Base-by-base conservation (phyloP, 2,797 vertebrate genomes). In the Mus caroli region DNA sequence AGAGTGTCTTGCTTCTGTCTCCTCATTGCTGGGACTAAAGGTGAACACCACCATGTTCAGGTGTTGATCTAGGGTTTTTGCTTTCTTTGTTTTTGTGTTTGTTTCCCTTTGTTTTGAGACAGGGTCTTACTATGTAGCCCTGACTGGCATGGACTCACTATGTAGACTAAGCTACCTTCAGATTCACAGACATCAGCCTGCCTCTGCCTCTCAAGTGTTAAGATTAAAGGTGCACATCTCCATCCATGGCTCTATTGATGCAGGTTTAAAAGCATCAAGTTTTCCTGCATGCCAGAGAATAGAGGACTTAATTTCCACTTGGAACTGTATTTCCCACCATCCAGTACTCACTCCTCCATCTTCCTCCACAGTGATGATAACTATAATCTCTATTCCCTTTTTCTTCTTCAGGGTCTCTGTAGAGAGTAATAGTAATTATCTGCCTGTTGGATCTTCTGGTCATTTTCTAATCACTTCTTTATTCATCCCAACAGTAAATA, bases 381-480 rank as follows among this genome's bases (percentile, higher is more conserved):
- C 58, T 88, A 91, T 20, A 56, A 78, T 93, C 43, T 67, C 60
- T 85, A 43, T 40, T 75, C 54, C 28, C 56, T 31, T 88, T 75
- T 46, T 37, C 76, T 75, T 85, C 40, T 87, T 78, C 40, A 40
- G 54, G 12, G 92, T 80, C 60, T 82, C 88, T 94, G 80, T 67
- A 85, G 62, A 94, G 78, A 80, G 93, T 85, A 69, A 46, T 90
- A 94, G 46, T 90, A 94, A 84, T 96, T 92, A 92, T 34, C 52
- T 95, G 67, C 80, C 54, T 54, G 78, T 22, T 92, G 17, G 94
- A 71, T 95, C 69, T 71, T 94, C 75, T 94, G 54, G 67, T 69
- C 34, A 69, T 24, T 95, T 94, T 3, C 62, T 89, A 6, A 17
- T 37, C 50, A 54, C 64, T 71, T 86, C 52, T n/a, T 87, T 54